A percentile compares a stretch with the other conserved stretches of the same genome.
These are phyloP conservation scores for Hybognathus amarus DNA, from an alignment of 2,797 vertebrate genomes.

Conservation along the genomic window DNA sequence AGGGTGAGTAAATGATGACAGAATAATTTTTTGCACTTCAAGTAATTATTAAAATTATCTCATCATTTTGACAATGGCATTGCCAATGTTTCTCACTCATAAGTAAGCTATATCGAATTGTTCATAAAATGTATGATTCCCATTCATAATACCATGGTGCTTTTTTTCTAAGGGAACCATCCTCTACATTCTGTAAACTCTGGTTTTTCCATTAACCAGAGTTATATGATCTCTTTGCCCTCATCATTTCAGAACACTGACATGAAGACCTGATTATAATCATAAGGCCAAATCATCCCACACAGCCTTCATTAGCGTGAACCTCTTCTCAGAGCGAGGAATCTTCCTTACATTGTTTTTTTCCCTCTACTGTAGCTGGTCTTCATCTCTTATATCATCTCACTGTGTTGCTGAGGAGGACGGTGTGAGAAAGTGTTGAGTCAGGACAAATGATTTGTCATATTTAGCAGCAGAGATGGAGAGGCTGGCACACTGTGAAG, in stretches of 20 bases:
- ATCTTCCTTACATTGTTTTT: constrained; percentile 23
- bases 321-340: not conserved
- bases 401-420: constrained; percentile 39
- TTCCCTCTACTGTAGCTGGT: not conserved
- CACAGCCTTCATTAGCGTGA: constrained; percentile 12
- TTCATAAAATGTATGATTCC: not conserved
- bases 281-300: constrained; percentile 35
- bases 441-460: constrained; percentile 52
- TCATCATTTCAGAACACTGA: constrained; percentile 17
- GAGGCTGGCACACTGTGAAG: constrained; percentile 12
- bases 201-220: constrained; percentile 6
- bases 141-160: not conserved
- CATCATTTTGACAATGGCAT: not conserved
- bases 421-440: constrained; percentile 48
- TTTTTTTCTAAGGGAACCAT: not conserved
- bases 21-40: not conserved
- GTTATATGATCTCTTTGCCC: no score
- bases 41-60: not conserved
- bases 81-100: not conserved
- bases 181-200: not conserved
- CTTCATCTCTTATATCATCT: constrained; percentile 33
- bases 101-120: not conserved
- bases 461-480: constrained; percentile 43
- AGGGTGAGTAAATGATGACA: not conserved
- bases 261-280: constrained; percentile 19